Percentiles rank a stretch among this genome's conserved stretches.
Evolutionary conservation across 2,888 invertebrate genomes (phyloP).

Genomic region (Drosophila setosimentum): DNA sequence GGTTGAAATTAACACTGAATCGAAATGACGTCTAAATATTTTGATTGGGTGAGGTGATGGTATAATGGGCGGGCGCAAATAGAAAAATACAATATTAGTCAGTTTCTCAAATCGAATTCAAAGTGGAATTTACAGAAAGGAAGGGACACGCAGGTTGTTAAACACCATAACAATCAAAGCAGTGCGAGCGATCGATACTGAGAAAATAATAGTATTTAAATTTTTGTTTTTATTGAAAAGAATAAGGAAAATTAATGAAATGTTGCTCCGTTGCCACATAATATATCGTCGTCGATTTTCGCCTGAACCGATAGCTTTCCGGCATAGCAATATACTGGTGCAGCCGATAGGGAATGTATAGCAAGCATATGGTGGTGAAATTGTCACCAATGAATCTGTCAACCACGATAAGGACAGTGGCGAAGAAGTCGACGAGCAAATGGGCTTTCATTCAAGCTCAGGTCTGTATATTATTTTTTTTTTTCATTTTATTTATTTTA

Average conservation of each 20-base stretch:
- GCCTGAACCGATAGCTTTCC: background rate
- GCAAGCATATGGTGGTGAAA: too few relatives aligned
- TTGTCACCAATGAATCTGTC: background rate
- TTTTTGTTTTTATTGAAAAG: background rate
- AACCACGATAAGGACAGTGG: background rate
- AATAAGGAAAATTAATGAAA: background rate
- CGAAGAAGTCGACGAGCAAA: background rate
- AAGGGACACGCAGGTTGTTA: background rate
- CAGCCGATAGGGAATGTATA: background rate
- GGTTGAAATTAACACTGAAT: background rate
- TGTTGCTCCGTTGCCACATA: background rate
- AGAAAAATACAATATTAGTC: background rate
- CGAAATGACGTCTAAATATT: background rate
- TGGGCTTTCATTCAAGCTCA: background rate
- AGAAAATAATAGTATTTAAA: background rate
- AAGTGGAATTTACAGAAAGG: background rate
- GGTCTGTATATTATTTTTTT: background rate
- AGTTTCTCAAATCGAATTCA: background rate
- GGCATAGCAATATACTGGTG: background rate
- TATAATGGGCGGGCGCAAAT: background rate
- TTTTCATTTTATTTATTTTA: background rate
- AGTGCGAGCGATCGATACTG: background rate
- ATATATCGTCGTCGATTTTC: background rate
- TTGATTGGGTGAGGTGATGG: background rate
- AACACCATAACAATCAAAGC: background rate